A percentile compares a stretch with the other conserved stretches of the same genome.
phyloP scores from a whole-genome alignment of 2,888 invertebrate species.

The Rhodophaea formosa region DNA sequence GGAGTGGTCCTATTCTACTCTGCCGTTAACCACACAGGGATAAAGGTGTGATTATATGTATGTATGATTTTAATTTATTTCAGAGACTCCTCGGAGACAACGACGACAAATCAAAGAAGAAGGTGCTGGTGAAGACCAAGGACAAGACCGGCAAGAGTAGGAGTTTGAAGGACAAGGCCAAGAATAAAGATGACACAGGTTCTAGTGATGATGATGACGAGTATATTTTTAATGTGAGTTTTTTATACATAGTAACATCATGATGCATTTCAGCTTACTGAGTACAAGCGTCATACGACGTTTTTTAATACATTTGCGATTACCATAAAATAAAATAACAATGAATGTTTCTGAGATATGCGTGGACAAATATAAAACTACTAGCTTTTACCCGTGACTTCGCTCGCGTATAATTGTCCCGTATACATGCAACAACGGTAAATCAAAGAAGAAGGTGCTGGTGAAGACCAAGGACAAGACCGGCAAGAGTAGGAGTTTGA shows the following conservation, averaged over 20 bases:
- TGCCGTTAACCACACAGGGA: no score
- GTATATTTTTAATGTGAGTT: conserved; percentile 50
- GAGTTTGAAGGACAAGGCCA: conserved; percentile 6
- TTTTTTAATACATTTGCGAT: no score
- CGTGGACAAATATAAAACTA: no score
- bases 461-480: conserved; percentile 33
- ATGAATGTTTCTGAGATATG: no score
- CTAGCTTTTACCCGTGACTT: no score
- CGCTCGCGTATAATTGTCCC: no score
- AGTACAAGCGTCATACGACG: no score
- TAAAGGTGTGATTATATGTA: no score
- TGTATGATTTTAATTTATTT: not conserved
- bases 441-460: conserved; percentile 44
- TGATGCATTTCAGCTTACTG: no score
- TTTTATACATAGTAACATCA: not conserved
- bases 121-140: conserved; percentile 28
- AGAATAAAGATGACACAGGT: conserved; percentile 27
- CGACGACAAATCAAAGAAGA: conserved; percentile 46
- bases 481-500: conserved; percentile 14
- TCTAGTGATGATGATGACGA: conserved; percentile 51
- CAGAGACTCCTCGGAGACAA: conserved; percentile 67
- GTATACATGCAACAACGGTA: conserved; percentile 48
- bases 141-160: conserved; percentile 32
- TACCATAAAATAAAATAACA: no score
- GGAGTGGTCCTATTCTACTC: no score